Conservation (phyloP, 2,113 vertebrate species). For the Pseudorectes ferrugineus region DNA sequence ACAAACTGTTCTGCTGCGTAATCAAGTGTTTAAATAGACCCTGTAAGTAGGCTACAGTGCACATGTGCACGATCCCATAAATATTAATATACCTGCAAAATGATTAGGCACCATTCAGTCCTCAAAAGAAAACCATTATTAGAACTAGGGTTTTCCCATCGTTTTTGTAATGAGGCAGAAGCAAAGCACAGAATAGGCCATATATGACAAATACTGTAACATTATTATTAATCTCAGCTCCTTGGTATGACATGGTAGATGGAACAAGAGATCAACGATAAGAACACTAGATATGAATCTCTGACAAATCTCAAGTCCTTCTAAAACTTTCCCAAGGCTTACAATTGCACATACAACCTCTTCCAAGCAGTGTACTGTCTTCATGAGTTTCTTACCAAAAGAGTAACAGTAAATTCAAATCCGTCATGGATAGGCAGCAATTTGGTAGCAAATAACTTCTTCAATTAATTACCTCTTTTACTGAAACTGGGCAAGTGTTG, state of each 20-base stretch:
- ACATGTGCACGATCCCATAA: not conserved
- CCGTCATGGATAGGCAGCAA: not conserved
- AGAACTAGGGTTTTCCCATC: not conserved
- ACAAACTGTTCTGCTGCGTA: not conserved
- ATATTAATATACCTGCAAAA: not conserved
- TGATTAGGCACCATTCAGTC: not conserved
- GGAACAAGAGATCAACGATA: not conserved
- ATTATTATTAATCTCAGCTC: not conserved
- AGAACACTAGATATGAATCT: not conserved
- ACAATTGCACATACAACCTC: not conserved
- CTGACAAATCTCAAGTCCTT: not conserved
- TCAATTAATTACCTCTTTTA: not conserved
- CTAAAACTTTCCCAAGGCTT: not conserved
- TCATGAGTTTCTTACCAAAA: not conserved
- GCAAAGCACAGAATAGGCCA: not conserved
- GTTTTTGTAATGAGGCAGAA: not conserved
- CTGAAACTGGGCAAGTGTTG: not conserved
- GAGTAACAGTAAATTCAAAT: not conserved
- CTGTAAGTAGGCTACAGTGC: not conserved
- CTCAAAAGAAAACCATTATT: not conserved
- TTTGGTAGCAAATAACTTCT: not conserved
- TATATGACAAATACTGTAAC: not conserved
- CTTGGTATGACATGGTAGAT: not conserved
- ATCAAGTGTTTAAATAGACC: not conserved
- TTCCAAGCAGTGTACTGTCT: not conserved